Conservation (phyloP, 2,113 vertebrate genomes). For the Tonatia bakeri region DNA sequence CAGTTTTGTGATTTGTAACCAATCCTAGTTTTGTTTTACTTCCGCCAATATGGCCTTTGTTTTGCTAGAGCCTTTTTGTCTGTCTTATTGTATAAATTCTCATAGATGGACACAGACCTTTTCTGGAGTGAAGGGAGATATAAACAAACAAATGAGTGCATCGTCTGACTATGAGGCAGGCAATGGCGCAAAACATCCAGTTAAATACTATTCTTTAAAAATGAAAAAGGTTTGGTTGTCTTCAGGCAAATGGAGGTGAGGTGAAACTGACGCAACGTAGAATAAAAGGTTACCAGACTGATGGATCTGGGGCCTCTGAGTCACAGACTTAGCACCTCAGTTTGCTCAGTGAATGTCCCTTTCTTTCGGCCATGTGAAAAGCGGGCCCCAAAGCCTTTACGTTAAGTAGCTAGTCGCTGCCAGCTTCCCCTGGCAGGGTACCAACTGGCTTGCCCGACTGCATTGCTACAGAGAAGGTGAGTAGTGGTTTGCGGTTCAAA, state of each 20-base stretch:
- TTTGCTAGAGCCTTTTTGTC: background rate
- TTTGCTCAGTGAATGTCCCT: background rate
- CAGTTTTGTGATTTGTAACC: background rate
- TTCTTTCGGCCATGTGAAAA: background rate
- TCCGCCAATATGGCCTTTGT: background rate
- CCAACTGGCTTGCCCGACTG: background rate
- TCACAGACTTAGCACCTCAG: background rate
- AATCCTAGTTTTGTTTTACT: background rate
- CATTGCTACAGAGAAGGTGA: background rate
- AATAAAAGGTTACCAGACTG: too few species aligned
- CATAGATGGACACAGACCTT: background rate
- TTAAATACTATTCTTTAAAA: background rate
- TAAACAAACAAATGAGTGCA: background rate
- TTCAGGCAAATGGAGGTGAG: background rate
- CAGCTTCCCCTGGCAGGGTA: background rate
- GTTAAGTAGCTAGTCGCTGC: background rate
- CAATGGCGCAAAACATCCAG: background rate
- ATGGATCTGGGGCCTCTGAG: background rate
- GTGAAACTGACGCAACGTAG: background rate
- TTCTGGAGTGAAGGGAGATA: background rate
- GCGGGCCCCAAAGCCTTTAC: background rate
- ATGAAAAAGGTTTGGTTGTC: too few species aligned
- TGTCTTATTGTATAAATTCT: background rate
- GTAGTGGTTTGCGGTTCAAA: background rate
- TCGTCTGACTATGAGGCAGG: background rate